Evolutionary conservation across 2,888 invertebrate genomes (phyloP).

Genomic region (Nineta flava): DNA sequence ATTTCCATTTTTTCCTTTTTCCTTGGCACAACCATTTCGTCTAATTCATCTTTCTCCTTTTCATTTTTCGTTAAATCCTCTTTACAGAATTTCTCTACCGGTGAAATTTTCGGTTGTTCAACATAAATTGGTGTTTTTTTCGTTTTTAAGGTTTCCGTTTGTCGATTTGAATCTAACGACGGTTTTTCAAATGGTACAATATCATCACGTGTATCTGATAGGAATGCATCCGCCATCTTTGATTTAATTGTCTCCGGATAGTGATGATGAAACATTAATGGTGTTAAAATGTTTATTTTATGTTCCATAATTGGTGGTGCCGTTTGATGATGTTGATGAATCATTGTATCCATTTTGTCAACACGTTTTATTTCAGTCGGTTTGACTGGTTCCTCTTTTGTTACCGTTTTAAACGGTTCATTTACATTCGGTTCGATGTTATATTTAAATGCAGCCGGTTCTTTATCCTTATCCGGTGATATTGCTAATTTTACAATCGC

Average conservation of each 20-base stretch:
- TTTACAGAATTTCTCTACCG: conserved; percentile 23
- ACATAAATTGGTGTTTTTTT: not conserved
- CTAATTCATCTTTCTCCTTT: conserved; percentile 25
- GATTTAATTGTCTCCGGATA: conserved; percentile 22
- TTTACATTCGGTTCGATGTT: conserved; percentile 24
- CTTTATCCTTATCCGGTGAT: conserved; percentile 20
- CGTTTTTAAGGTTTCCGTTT: conserved; percentile 19
- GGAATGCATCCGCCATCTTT: conserved; percentile 39
- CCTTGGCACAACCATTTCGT: conserved; percentile 27
- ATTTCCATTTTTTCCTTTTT: conserved; percentile 36
- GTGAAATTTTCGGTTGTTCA: conserved; percentile 15
- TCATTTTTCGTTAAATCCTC: conserved; percentile 25
- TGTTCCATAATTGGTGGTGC: not conserved
- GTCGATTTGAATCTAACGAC: conserved; percentile 21
- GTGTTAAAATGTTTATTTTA: not conserved
- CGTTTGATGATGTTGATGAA: not conserved
- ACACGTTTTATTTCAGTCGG: not conserved
- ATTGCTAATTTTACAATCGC: conserved; percentile 26
- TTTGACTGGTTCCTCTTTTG: conserved; percentile 7
- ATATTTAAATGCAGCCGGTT: conserved; percentile 22
- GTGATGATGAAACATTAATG: not conserved
- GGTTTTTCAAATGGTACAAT: conserved; percentile 19
- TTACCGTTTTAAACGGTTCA: conserved; percentile 17
- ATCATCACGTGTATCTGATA: conserved; percentile 41
- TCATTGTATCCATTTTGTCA: conserved; percentile 1